Conservation (phyloP, 2,113 vertebrate species). For the Plectropomus leopardus region DNA sequence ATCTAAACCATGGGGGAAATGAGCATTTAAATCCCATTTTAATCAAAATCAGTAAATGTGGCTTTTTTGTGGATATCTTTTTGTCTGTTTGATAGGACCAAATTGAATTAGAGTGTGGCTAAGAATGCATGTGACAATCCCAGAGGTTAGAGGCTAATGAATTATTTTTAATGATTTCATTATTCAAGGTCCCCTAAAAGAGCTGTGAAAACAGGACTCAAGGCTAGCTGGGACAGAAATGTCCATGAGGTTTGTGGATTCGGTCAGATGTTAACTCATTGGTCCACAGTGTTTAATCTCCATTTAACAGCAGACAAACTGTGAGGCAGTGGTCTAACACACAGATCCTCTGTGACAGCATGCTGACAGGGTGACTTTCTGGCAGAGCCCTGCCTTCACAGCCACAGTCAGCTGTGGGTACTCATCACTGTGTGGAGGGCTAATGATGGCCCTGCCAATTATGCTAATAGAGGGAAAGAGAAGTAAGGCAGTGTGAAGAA, state of each 20-base stretch:
- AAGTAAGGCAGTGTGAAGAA: neutral
- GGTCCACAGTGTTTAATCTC: slow-evolving; percentile 34
- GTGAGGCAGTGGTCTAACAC: slow-evolving; percentile 14
- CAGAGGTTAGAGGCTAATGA: neutral
- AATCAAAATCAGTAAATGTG: slow-evolving; percentile 2
- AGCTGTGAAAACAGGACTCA: slow-evolving; percentile 10
- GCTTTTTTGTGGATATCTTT: neutral
- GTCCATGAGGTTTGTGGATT: slow-evolving; percentile 16
- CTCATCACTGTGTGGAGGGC: slow-evolving; percentile 22
- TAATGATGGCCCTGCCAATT: slow-evolving; percentile 42
- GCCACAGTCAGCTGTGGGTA: slow-evolving; percentile 6
- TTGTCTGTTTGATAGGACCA: slow-evolving; percentile 8
- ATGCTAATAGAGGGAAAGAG: slow-evolving; percentile 13
- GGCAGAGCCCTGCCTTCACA: neutral
- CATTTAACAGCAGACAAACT: slow-evolving; percentile 29
- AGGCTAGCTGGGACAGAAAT: neutral
- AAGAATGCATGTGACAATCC: neutral
- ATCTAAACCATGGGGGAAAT: neutral
- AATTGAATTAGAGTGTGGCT: neutral
- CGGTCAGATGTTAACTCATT: slow-evolving; percentile 26
- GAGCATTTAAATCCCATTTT: neutral
- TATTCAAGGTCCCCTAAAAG: slow-evolving; percentile 3
- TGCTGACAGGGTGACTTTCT: slow-evolving; percentile 53
- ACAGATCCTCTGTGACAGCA: slow-evolving; percentile 28
- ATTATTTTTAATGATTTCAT: slow-evolving; percentile 17